Evolutionary conservation across 2,888 invertebrate genomes (phyloP).

Genomic region (Nomada fabriciana): DNA sequence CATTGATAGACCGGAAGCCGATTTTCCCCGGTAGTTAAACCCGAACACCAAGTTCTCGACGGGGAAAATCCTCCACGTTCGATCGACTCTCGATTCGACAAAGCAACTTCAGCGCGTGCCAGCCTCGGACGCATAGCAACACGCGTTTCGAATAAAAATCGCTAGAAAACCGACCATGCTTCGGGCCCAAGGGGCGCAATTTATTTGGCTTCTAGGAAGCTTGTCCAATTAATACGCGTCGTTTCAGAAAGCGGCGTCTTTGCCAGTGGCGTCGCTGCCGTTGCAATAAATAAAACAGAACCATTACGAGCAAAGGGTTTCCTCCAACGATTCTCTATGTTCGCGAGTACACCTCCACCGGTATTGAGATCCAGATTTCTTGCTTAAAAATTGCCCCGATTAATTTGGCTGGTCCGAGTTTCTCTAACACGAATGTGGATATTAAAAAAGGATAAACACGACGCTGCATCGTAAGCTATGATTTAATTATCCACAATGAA

Average conservation of each 20-base stretch:
- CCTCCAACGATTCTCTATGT: neutral
- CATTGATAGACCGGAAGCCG: slow-evolving; percentile 69
- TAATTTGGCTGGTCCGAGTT: too few species aligned
- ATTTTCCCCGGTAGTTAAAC: slow-evolving; percentile 59
- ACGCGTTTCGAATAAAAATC: neutral
- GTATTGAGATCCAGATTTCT: neutral
- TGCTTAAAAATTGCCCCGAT: too few species aligned
- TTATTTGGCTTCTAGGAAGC: slow-evolving; percentile 6
- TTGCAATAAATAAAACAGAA: slow-evolving; percentile 10
- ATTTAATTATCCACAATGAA: too few species aligned
- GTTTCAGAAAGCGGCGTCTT: slow-evolving; percentile 28
- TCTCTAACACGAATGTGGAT: too few species aligned
- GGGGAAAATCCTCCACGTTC: slow-evolving; percentile 40
- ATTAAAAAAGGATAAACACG: too few species aligned
- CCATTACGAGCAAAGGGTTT: slow-evolving; percentile 4
- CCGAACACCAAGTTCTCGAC: slow-evolving; percentile 31
- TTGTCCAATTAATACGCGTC: slow-evolving; percentile 31
- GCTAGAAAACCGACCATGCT: neutral
- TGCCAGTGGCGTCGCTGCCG: slow-evolving; percentile 22
- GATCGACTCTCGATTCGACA: neutral
- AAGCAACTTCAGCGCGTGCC: slow-evolving; percentile 13
- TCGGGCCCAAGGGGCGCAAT: slow-evolving; percentile 5
- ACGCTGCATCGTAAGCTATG: too few species aligned
- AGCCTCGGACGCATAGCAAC: neutral
- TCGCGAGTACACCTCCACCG: neutral